Conservation (phyloP, 2,797 vertebrate species). For the Lindbergichthys nudifrons region DNA sequence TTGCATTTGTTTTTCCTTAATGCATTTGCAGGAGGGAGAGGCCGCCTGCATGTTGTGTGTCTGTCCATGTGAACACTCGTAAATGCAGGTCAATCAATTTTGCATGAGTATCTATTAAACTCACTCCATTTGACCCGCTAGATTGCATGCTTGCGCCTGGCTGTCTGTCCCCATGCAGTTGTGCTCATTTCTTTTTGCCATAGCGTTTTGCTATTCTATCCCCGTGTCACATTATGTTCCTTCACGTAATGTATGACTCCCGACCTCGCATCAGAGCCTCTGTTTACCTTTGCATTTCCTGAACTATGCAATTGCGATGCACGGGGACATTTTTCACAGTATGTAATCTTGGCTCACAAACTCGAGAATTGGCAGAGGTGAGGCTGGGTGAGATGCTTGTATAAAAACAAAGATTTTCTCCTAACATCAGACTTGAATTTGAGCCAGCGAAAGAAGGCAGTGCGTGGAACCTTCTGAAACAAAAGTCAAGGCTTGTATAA, state of each 20-base stretch:
- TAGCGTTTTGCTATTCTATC: constrained; percentile 8
- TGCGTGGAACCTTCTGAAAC: constrained; percentile 3
- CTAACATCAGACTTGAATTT: constrained; percentile 12
- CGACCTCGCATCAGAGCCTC: constrained; percentile 1
- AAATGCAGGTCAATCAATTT: constrained; percentile 70
- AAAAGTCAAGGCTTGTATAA: constrained; percentile 23
- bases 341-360: constrained; percentile 16
- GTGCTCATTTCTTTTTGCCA: background rate
- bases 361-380: constrained; percentile 14
- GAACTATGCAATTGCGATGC: constrained; percentile 33
- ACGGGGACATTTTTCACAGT: constrained; percentile 23
- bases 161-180: background rate
- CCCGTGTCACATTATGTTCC: constrained; percentile 20
- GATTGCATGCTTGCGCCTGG: background rate
- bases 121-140: constrained; percentile 39
- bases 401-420: constrained; percentile 19
- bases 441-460: background rate
- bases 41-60: constrained; percentile 14
- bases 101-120: constrained; percentile 67
- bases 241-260: background rate
- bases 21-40: constrained; percentile 48
- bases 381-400: background rate
- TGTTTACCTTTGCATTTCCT: constrained; percentile 16
- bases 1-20: constrained; percentile 34
- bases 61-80: constrained; percentile 40